Evolutionary conservation across 2,888 invertebrate genomes (phyloP).

Genomic region (Mimumesa dahlbomi): DNA sequence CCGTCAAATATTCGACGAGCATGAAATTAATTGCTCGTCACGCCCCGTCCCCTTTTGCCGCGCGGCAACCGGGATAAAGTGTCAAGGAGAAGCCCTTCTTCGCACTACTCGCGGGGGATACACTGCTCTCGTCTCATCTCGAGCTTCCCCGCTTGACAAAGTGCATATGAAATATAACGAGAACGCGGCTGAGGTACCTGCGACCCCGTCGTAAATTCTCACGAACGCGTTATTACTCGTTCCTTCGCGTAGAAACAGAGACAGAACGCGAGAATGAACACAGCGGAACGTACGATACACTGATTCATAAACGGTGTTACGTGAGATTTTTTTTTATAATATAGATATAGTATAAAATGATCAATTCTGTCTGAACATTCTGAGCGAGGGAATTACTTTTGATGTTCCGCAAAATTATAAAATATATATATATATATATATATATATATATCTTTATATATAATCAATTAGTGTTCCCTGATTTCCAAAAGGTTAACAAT

Average conservation of each 20-base stretch:
- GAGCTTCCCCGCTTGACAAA: slow-evolving; percentile 41
- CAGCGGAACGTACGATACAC: too few species aligned
- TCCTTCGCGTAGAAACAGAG: too few species aligned
- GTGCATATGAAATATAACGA: slow-evolving; percentile 55
- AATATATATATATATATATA: too few species aligned
- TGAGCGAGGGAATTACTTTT: too few species aligned
- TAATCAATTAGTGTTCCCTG: too few species aligned
- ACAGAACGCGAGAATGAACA: too few species aligned
- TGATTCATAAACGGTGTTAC: neutral
- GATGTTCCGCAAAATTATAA: too few species aligned
- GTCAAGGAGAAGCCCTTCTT: slow-evolving; percentile 50
- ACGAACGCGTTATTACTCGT: slow-evolving; percentile 29
- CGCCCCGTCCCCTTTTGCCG: slow-evolving; percentile 41
- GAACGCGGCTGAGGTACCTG: slow-evolving; percentile 28
- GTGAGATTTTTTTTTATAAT: too few species aligned
- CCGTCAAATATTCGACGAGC: slow-evolving; percentile 48
- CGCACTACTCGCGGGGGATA: slow-evolving; percentile 33
- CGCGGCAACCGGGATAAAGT: slow-evolving; percentile 30
- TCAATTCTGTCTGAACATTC: too few species aligned
- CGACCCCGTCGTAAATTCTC: slow-evolving; percentile 35
- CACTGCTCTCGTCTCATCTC: slow-evolving; percentile 32
- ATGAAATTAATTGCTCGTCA: slow-evolving; percentile 63
- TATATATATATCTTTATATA: too few species aligned
- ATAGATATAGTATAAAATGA: too few species aligned
- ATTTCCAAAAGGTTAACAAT: too few species aligned